These are phyloP conservation scores for Dromococcyx pavoninus DNA, from an alignment of 2,797 vertebrate genomes.

Conservation along the genomic window DNA sequence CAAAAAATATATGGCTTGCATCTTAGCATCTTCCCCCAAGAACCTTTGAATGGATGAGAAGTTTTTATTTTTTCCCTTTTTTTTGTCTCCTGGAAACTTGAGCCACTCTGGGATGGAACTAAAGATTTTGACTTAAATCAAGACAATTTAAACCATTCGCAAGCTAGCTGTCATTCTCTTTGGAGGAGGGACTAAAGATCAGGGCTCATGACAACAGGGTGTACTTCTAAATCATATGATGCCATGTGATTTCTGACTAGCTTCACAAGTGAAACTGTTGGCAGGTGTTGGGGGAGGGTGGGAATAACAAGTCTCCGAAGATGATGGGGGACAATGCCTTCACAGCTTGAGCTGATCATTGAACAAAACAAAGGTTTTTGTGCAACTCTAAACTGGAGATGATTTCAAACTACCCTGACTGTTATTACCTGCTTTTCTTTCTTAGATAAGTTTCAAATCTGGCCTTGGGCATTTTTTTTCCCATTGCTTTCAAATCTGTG, in stretches of 20 bases:
- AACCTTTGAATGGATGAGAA: neutral
- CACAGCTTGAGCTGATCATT: neutral
- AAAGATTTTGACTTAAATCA: neutral
- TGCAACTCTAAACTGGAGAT: neutral
- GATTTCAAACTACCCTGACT: neutral
- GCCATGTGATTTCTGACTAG: neutral
- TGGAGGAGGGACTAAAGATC: neutral
- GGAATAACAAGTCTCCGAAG: neutral
- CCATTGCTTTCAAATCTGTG: neutral
- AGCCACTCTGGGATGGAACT: neutral
- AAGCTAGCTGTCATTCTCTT: neutral
- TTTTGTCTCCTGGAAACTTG: neutral
- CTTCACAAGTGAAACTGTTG: neutral
- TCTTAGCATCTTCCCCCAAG: neutral
- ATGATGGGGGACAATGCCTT: neutral
- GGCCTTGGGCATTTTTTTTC: neutral
- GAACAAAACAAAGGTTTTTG: neutral
- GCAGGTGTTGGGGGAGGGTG: neutral
- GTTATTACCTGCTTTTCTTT: neutral
- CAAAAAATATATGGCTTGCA: neutral
- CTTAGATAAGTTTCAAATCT: neutral
- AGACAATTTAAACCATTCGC: neutral
- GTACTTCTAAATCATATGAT: neutral
- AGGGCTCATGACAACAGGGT: neutral
- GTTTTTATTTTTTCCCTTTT: rapidly evolving